Percentiles rank a stretch among this genome's conserved stretches.
Conservation (phyloP, 2,888 invertebrate genomes). For the Orthosia cruda region DNA sequence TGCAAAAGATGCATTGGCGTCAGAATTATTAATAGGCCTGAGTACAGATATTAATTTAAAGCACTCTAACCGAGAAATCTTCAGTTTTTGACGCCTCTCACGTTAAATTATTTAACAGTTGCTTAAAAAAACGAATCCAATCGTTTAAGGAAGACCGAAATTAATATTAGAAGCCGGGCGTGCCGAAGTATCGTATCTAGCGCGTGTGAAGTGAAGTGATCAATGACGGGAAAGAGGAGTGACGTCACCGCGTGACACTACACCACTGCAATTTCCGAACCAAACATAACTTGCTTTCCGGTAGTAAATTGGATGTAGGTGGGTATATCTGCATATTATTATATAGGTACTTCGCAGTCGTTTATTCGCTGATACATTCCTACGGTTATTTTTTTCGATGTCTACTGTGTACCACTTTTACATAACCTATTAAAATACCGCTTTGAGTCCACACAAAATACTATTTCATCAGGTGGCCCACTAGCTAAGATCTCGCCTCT, state of each 20-base stretch:
- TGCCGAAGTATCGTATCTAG: slow-evolving; percentile 68
- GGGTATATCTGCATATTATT: slow-evolving; percentile 3
- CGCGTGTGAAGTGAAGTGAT: slow-evolving; percentile 69
- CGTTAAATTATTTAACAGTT: slow-evolving; percentile 56
- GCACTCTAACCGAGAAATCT: slow-evolving; percentile 26
- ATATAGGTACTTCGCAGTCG: slow-evolving; percentile 19
- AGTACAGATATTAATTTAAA: slow-evolving; percentile 26
- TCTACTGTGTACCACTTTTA: not conserved
- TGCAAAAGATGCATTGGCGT: not conserved
- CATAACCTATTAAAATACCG: no score
- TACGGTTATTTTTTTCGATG: slow-evolving; percentile 8
- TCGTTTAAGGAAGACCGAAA: slow-evolving; percentile 64
- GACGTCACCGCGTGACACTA: slow-evolving; percentile 66
- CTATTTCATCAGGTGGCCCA: no score
- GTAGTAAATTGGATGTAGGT: slow-evolving; percentile 65
- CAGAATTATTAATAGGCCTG: slow-evolving; percentile 8
- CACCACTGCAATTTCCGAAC: slow-evolving; percentile 69
- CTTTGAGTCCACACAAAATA: no score
- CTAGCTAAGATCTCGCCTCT: no score
- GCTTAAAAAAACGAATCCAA: slow-evolving; percentile 63
- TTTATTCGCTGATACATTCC: slow-evolving; percentile 32
- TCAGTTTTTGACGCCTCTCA: slow-evolving; percentile 11
- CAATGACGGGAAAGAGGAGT: slow-evolving; percentile 65
- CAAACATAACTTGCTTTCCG: slow-evolving; percentile 70
- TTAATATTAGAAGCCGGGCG: slow-evolving; percentile 63